Evolutionary conservation across 2,113 vertebrate genomes (phyloP).

Genomic region (Nothoprocta perdicaria): DNA sequence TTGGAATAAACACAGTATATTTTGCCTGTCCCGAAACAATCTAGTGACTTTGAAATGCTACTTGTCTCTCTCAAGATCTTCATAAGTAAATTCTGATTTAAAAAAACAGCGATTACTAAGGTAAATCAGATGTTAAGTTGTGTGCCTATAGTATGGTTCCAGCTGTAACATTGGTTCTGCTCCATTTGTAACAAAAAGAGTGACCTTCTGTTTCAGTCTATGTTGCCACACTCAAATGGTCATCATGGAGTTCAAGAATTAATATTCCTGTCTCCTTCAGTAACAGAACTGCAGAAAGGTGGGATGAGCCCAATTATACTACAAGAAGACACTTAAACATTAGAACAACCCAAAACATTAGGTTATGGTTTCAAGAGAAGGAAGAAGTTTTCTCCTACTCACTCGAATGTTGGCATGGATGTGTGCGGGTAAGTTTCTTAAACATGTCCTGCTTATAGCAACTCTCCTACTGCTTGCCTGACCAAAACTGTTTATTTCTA

Average conservation of each 20-base stretch:
- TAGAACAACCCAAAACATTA: background rate
- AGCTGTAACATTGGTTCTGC: background rate
- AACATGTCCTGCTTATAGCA: background rate
- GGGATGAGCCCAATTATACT: background rate
- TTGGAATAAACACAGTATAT: background rate
- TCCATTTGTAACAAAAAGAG: background rate
- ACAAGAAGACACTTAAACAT: background rate
- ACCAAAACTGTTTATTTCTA: background rate
- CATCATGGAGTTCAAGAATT: background rate
- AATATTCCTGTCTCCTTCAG: background rate
- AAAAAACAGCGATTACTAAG: conserved; percentile 9
- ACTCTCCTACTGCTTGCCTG: background rate
- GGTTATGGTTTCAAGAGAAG: background rate
- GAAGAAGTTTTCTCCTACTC: background rate
- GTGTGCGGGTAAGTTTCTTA: background rate
- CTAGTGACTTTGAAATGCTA: background rate
- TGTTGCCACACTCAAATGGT: background rate
- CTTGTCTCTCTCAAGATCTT: background rate
- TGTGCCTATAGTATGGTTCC: background rate
- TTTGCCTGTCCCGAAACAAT: background rate
- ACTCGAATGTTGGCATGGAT: background rate
- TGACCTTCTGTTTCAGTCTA: background rate
- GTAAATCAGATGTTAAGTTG: background rate
- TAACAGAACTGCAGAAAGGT: background rate
- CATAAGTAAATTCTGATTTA: background rate